Conservation (phyloP, 2,888 invertebrate genomes). For the Taenaris catops region DNA sequence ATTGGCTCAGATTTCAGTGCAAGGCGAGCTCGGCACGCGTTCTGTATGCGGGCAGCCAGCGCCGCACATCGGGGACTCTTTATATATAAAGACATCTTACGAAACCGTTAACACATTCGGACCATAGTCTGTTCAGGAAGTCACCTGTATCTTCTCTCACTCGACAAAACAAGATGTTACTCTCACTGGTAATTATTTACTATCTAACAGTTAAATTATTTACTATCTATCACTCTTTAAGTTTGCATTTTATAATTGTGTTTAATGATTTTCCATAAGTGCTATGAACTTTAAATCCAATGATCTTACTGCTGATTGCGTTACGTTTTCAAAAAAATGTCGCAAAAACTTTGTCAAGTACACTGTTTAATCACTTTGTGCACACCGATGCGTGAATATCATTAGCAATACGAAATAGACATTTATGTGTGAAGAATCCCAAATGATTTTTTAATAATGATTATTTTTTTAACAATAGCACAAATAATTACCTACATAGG, state of each 20-base stretch:
- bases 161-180: conserved; percentile 49
- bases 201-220: conserved; percentile 5
- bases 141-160: conserved; percentile 55
- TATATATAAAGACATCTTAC: conserved; percentile 73
- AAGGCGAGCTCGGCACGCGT: conserved; percentile 39
- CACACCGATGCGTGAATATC: conserved; percentile 33
- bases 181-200: conserved; percentile 45
- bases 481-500: no score
- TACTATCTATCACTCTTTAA: no score
- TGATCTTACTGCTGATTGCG: conserved; percentile 37
- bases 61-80: conserved; percentile 49
- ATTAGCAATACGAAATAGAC: conserved; percentile 24
- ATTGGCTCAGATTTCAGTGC: conserved; percentile 63
- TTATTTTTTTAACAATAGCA: no score
- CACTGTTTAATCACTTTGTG: conserved; percentile 28
- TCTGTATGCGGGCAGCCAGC: conserved; percentile 42
- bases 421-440: no score
- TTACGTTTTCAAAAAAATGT: conserved; percentile 35
- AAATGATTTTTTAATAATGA: no score
- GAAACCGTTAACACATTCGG: conserved; percentile 73
- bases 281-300: conserved; percentile 30
- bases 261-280: conserved; percentile 23
- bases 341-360: conserved; percentile 37
- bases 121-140: conserved; percentile 68
- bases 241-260: conserved; percentile 13